These are phyloP conservation scores for Rhagonycha fulva DNA, from an alignment of 2,888 invertebrate genomes.

Conservation along the genomic window DNA sequence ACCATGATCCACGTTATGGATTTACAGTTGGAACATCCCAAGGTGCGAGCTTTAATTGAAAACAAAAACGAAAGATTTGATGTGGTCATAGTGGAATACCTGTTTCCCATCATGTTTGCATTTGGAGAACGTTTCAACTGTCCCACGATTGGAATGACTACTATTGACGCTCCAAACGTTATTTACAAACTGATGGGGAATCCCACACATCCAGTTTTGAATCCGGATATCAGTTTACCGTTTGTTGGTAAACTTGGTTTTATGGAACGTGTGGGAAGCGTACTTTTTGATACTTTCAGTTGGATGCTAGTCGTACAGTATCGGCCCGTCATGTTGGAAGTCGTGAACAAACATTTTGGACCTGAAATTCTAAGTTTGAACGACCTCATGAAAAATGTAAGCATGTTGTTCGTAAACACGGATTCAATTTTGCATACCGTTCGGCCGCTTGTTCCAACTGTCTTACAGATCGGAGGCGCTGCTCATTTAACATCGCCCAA, in stretches of 20 bases:
- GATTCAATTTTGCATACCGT: background rate
- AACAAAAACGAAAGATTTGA: slow-evolving; percentile 42
- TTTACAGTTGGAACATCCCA: slow-evolving; percentile 31
- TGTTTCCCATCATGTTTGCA: slow-evolving; percentile 40
- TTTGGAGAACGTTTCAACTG: slow-evolving; percentile 45
- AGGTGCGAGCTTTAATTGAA: slow-evolving; percentile 45
- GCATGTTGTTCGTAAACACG: background rate
- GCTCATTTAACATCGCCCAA: background rate
- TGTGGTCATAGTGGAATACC: slow-evolving; percentile 46
- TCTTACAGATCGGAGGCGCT: background rate
- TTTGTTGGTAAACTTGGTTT: slow-evolving; percentile 40
- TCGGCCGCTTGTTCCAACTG: background rate
- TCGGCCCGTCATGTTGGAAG: slow-evolving; percentile 21
- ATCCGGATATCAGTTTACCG: slow-evolving; percentile 43
- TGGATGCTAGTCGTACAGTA: background rate
- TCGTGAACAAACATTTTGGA: slow-evolving; percentile 42
- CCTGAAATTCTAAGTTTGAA: background rate
- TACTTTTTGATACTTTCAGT: background rate
- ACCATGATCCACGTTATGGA: slow-evolving; percentile 13
- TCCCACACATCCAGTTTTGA: slow-evolving; percentile 45
- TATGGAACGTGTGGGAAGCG: slow-evolving; percentile 36
- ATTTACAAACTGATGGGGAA: slow-evolving; percentile 45
- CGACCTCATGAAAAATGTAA: background rate
- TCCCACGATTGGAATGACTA: slow-evolving; percentile 45
- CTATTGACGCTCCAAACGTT: slow-evolving; percentile 42